Percentiles rank a stretch among this genome's conserved stretches.
Evolutionary conservation across 2,888 invertebrate species (phyloP).

Genomic region (Nesidiocoris tenuis): DNA sequence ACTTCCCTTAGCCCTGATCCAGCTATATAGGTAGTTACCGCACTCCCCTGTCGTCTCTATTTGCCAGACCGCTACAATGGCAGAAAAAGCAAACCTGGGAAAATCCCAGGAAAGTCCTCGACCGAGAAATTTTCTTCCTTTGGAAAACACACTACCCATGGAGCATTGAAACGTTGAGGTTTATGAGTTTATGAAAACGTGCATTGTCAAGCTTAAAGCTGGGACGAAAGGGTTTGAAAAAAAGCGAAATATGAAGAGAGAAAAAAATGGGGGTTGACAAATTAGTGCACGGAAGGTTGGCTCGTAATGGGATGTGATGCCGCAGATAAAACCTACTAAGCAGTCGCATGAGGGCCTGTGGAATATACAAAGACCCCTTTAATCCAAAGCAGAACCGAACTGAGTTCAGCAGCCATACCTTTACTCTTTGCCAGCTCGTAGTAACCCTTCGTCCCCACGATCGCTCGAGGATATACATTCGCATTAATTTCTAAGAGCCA

Average conservation of each 20-base stretch:
- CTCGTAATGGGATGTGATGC: slow-evolving; percentile 16
- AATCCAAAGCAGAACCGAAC: not conserved
- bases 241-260: not conserved
- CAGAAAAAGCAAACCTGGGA: no score
- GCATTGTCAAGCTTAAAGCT: not conserved
- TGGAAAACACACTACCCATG: no score
- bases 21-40: no score
- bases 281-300: slow-evolving; percentile 22
- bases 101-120: no score
- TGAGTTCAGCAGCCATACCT: not conserved
- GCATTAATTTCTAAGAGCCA: not conserved
- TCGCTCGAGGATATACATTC: not conserved
- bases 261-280: slow-evolving; percentile 19
- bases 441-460: not conserved
- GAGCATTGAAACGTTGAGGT: not conserved
- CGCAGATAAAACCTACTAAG: slow-evolving; percentile 12
- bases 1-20: no score
- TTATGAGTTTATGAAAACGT: not conserved
- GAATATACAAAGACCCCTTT: not conserved
- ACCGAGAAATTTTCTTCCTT: no score
- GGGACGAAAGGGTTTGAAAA: not conserved
- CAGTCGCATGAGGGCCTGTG: slow-evolving; percentile 13
- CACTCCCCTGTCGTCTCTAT: no score
- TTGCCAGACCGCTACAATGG: no score
- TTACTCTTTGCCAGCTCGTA: not conserved